Conservation (phyloP, 2,113 vertebrate genomes). For the Marcusenius ussheri region DNA sequence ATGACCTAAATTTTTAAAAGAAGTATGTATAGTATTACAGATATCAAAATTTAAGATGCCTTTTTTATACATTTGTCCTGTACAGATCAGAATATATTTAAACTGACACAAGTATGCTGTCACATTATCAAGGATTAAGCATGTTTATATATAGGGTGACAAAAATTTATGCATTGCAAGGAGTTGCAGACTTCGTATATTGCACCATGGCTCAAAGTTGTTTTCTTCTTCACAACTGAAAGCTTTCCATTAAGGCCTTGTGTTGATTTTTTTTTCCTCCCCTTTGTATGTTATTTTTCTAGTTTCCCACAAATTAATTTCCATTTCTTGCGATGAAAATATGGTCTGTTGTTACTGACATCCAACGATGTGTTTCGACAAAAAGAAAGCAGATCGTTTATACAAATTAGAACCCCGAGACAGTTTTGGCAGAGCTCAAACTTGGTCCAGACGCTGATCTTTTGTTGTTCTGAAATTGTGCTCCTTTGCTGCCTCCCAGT, state of each 20-base stretch:
- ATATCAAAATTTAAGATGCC: constrained; percentile 12
- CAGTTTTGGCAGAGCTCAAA: constrained; percentile 14
- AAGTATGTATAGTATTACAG: constrained; percentile 14
- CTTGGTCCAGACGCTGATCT: constrained; percentile 2
- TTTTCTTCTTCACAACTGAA: background rate
- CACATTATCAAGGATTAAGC: constrained; percentile 27
- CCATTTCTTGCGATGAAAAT: constrained; percentile 15
- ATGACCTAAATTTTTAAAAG: constrained; percentile 21
- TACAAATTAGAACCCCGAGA: constrained; percentile 36
- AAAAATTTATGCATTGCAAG: constrained; percentile 5
- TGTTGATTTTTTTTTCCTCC: background rate
- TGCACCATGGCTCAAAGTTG: constrained; percentile 35
- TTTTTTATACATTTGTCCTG: constrained; percentile 32
- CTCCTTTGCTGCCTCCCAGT: background rate
- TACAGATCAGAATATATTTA: constrained; percentile 27
- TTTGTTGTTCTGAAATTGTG: background rate
- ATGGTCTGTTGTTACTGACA: constrained; percentile 26
- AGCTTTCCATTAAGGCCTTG: constrained; percentile 5
- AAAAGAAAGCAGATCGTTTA: constrained; percentile 40
- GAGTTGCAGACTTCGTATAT: constrained; percentile 33
- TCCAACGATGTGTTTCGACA: constrained; percentile 30
- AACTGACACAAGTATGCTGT: constrained; percentile 18
- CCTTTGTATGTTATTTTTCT: constrained; percentile 13
- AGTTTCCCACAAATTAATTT: background rate
- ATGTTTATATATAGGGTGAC: constrained; percentile 46